phyloP scores from a whole-genome alignment of 2,113 vertebrate species.

The Rynchops niger region DNA sequence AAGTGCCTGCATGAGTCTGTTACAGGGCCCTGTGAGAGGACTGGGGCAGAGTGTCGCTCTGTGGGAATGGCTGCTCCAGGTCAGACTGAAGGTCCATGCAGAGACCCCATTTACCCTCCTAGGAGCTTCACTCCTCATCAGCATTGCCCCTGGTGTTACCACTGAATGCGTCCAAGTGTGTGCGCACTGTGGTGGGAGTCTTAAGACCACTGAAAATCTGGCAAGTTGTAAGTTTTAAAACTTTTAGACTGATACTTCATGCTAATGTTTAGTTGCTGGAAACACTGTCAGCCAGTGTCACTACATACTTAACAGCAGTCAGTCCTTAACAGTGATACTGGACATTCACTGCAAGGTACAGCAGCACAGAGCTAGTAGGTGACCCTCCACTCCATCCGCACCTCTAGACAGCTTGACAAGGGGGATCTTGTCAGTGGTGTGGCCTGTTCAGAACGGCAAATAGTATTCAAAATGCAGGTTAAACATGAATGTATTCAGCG shows the following conservation, averaged over 20 bases:
- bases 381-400: no score
- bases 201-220: not conserved
- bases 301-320: not conserved
- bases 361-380: not conserved
- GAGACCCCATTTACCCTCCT: rapidly evolving
- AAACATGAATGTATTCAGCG: not conserved
- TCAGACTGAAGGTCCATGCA: not conserved
- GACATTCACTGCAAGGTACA: not conserved
- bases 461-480: not conserved
- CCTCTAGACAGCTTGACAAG: not conserved
- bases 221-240: not conserved
- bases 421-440: not conserved
- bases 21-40: rapidly evolving
- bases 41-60: not conserved
- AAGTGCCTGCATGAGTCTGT: not conserved
- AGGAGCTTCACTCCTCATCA: not conserved
- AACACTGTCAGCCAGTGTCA: no score
- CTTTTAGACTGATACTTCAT: not conserved
- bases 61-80: rapidly evolving
- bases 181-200: rapidly evolving
- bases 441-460: not conserved
- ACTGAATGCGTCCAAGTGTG: rapidly evolving
- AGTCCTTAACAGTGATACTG: no score
- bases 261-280: not conserved
- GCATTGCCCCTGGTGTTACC: no score